Conservation (phyloP, 2,113 vertebrate species). For the Ammodytes dubius region DNA sequence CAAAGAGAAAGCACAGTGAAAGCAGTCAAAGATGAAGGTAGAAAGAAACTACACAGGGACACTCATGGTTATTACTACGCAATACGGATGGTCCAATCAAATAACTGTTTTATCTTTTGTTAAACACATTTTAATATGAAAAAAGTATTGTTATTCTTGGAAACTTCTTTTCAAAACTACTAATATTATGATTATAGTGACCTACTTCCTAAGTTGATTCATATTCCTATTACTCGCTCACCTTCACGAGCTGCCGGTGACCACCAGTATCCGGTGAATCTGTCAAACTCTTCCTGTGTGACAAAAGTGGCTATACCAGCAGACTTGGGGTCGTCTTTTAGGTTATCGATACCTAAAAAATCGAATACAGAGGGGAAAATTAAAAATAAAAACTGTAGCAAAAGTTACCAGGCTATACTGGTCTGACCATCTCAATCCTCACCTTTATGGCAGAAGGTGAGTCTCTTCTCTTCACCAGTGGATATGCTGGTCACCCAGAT, state of each 20-base stretch:
- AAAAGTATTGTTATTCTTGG: not conserved
- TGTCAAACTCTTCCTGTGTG: slow-evolving; percentile 97
- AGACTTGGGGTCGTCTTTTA: slow-evolving; percentile 92
- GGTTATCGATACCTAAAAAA: slow-evolving; percentile 87
- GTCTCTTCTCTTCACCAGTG: slow-evolving; percentile 89
- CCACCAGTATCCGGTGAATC: slow-evolving; percentile 98
- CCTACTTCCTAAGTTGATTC: not conserved
- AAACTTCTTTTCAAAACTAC: not conserved
- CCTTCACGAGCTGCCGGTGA: slow-evolving; percentile 90
- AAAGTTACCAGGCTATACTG: not conserved
- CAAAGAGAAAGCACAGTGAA: slow-evolving; percentile 3
- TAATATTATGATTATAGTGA: not conserved
- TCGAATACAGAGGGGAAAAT: not conserved
- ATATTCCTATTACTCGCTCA: slow-evolving; percentile 51
- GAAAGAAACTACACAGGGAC: not conserved
- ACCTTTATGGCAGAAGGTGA: slow-evolving; percentile 95
- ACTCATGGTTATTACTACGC: too few relatives aligned
- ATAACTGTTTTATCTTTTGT: not conserved
- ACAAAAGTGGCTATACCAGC: slow-evolving; percentile 95
- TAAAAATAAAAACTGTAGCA: not conserved
- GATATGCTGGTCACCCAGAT: slow-evolving; percentile 93
- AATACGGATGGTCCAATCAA: not conserved
- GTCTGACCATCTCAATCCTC: not conserved
- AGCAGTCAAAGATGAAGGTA: not conserved
- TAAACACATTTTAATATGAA: not conserved